Base-by-base conservation (phyloP, 2,888 invertebrate genomes). In the Leptothorax acervorum region DNA sequence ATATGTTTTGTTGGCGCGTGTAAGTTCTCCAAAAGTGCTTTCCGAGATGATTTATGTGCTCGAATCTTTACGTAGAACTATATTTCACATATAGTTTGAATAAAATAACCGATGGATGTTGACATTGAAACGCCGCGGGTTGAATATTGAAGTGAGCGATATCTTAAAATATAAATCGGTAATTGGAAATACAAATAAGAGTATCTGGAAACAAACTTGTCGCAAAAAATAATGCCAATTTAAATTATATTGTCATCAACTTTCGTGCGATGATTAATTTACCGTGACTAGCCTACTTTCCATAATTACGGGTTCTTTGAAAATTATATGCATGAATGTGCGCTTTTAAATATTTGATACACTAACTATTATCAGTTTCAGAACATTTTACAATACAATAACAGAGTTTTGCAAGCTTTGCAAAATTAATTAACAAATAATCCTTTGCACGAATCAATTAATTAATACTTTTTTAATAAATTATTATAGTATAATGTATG, bases 391-490 rank as follows among this genome's bases (percentile, higher is more conserved):
- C 65, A 23, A 15, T 5, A 42, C 28, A 42, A 57, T 57, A 42
- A 28, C 57, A 23, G 53, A 42, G 11, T 42, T 23, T 42, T 42
- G 5, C 1, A 39, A 23, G 1, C 12, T 42, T 42, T 12, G 28
- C 57, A 28, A 71, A 71, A 23, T 57, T 73, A 73, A 73, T 57
- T 60, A 45, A 42, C 42, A 28, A 73, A 45, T n/a, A 6, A 45
- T 60, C 3, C 35, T 23, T 31, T 0, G 3, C 31, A 15, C 11
- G 23, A 28, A 51, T 18, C 5, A 76, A 39, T 51, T 63, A 63
- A 68, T 70, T 45, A 45, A 15, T 68, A 45, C 15, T 68, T 31
- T 62, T 53, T 45, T 68, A 8, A 48, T 48, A 51, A 71, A 68
- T 68, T 55, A 42, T 23, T 23, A 23, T 23, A 23, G 23, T 23